These are phyloP conservation scores for Melipona beecheii DNA, from an alignment of 2,888 invertebrate species.

Conservation along the genomic window DNA sequence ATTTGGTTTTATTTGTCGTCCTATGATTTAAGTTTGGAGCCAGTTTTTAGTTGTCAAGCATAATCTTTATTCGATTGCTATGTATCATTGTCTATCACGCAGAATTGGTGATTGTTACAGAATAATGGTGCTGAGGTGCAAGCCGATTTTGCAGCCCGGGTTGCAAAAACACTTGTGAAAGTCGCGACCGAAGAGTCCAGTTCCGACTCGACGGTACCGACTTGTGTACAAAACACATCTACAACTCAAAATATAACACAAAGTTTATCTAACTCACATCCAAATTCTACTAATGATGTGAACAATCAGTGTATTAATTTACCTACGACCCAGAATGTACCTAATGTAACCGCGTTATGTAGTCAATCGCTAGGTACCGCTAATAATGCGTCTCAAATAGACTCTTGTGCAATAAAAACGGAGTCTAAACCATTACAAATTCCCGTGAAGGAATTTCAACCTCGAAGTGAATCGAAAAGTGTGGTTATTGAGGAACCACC, in stretches of 20 bases:
- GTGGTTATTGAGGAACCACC: constrained; percentile 69
- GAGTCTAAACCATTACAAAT: constrained; percentile 77
- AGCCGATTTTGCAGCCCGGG: constrained; percentile 82
- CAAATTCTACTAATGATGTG: constrained; percentile 69
- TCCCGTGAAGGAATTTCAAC: constrained; percentile 76
- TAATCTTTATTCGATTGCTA: constrained; percentile 78
- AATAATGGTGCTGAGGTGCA: constrained; percentile 77
- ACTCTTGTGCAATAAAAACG: constrained; percentile 58
- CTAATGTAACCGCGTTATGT: constrained; percentile 70
- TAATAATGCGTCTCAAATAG: constrained; percentile 63
- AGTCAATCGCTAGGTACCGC: constrained; percentile 66
- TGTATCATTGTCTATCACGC: constrained; percentile 79
- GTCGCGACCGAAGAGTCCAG: constrained; percentile 67
- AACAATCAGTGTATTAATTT: constrained; percentile 72
- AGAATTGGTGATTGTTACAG: constrained; percentile 82
- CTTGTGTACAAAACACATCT: constrained; percentile 64
- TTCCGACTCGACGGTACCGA: constrained; percentile 63
- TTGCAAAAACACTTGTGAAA: constrained; percentile 78
- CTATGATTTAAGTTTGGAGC: constrained; percentile 75
- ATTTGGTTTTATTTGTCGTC: constrained; percentile 67
- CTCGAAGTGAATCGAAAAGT: constrained; percentile 73
- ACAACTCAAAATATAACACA: constrained; percentile 66
- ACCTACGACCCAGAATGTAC: constrained; percentile 64
- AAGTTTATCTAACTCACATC: constrained; percentile 69
- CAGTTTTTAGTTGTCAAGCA: constrained; percentile 78